Evolutionary conservation across 2,888 invertebrate species (phyloP).

Genomic region (Eurytoma californica): DNA sequence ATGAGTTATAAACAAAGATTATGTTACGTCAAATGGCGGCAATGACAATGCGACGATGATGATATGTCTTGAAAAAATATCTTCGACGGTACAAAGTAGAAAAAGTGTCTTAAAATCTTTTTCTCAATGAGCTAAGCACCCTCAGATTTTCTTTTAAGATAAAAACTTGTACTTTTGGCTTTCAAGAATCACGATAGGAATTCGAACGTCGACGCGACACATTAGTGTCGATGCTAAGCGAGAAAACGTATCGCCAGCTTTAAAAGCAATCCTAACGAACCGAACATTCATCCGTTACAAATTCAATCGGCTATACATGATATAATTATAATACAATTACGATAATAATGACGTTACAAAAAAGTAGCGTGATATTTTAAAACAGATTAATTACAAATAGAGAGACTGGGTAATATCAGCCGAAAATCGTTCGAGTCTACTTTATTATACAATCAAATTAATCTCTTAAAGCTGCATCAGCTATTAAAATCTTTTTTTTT

Average conservation of each 20-base stretch:
- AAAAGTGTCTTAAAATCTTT: conserved; percentile 50
- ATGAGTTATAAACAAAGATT: conserved; percentile 41
- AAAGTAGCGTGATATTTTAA: conserved; percentile 47
- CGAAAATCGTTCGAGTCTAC: conserved; percentile 52
- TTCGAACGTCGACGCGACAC: conserved; percentile 49
- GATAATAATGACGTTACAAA: conserved; percentile 53
- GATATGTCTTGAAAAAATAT: conserved; percentile 62
- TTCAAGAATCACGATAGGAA: conserved; percentile 59
- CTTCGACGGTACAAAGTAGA: conserved; percentile 54
- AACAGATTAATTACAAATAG: conserved; percentile 51
- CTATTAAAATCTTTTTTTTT: not conserved
- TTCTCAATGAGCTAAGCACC: conserved; percentile 58
- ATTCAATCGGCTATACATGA: conserved; percentile 35
- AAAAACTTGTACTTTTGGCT: conserved; percentile 64
- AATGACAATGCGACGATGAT: conserved; percentile 51
- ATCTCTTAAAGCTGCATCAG: conserved; percentile 4
- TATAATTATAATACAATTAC: conserved; percentile 53
- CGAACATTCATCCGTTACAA: conserved; percentile 51
- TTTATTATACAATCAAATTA: conserved; percentile 16
- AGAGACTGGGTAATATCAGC: conserved; percentile 47
- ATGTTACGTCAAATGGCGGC: conserved; percentile 40
- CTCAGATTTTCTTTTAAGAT: conserved; percentile 56
- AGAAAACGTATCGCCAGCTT: conserved; percentile 57
- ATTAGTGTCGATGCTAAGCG: conserved; percentile 37
- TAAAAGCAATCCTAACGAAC: conserved; percentile 61